phyloP scores from a whole-genome alignment of 2,113 vertebrate genomes.

The Bagarius yarrelli region DNA sequence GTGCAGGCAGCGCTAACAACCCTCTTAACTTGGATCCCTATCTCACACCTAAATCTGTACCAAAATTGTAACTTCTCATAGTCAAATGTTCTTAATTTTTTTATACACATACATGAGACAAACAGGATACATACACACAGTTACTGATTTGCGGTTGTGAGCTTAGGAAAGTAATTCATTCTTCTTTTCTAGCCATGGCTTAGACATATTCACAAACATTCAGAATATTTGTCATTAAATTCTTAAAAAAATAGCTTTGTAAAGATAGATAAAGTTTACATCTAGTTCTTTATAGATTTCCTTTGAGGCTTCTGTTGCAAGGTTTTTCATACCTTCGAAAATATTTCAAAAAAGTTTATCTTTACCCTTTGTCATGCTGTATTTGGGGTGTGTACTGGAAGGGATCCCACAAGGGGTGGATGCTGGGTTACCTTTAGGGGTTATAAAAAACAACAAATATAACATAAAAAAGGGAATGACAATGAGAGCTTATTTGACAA shows the following conservation, averaged over 20 bases:
- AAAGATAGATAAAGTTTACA: background rate
- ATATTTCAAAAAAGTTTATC: background rate
- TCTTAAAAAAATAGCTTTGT: background rate
- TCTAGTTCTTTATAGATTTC: too few species aligned
- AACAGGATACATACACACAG: background rate
- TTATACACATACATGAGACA: background rate
- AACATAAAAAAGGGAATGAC: background rate
- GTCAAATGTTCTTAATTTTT: background rate
- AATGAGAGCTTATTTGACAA: background rate
- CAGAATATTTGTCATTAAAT: background rate
- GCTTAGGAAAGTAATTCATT: background rate
- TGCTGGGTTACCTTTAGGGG: background rate
- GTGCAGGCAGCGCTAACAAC: background rate
- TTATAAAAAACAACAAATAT: background rate
- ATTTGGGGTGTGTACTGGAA: background rate
- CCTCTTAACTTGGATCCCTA: background rate
- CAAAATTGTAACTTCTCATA: background rate
- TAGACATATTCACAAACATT: background rate
- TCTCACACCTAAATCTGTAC: background rate
- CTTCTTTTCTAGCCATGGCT: background rate
- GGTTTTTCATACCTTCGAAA: background rate
- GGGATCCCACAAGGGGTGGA: background rate
- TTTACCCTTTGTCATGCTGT: too few species aligned
- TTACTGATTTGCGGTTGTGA: background rate
- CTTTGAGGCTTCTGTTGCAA: background rate